Evolutionary conservation across 2,113 vertebrate species (phyloP).

Genomic region (Lipotes vexillifer): DNA sequence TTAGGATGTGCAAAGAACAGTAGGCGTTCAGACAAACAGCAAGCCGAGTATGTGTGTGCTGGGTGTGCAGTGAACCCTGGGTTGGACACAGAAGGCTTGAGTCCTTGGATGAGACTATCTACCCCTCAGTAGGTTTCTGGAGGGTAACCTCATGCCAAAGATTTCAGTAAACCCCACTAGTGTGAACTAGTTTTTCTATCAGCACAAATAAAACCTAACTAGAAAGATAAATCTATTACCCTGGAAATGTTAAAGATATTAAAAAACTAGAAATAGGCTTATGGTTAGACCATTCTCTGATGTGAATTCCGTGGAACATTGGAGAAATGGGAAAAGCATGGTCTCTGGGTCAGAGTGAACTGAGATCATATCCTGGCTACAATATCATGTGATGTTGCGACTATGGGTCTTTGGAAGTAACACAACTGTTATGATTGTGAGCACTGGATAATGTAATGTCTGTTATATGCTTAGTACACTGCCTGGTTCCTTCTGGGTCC

Average conservation of each 20-base stretch:
- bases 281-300: not conserved
- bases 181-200: not conserved
- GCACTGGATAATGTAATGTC: not conserved
- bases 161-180: not conserved
- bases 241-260: not conserved
- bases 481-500: not conserved
- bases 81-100: not conserved
- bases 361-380: not conserved
- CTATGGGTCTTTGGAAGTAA: not conserved
- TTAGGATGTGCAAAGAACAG: not conserved
- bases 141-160: not conserved
- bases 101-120: not conserved
- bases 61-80: not conserved
- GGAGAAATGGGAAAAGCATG: not conserved
- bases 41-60: not conserved
- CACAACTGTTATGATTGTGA: not conserved
- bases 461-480: not conserved
- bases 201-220: not conserved
- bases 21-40: not conserved
- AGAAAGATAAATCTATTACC: not conserved
- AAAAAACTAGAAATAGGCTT: not conserved
- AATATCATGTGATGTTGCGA: not conserved
- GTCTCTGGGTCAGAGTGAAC: not conserved
- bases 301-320: not conserved
- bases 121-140: not conserved